Evolutionary conservation across 2,113 vertebrate species (phyloP).

Genomic region (Hystrix brachyura): DNA sequence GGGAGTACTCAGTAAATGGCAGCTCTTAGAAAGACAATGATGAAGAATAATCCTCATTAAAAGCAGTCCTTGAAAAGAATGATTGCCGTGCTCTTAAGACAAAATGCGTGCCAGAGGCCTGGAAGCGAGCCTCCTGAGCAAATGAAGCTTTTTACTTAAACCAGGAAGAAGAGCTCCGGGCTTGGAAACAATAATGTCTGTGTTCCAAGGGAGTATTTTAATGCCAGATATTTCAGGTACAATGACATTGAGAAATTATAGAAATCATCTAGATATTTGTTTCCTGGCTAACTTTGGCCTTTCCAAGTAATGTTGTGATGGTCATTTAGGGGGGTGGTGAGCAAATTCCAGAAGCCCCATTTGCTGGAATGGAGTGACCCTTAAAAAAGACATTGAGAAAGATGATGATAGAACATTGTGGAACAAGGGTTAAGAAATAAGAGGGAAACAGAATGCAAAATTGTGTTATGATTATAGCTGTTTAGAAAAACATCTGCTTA

Average conservation of each 20-base stretch:
- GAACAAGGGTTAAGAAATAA: neutral
- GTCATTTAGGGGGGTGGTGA: neutral
- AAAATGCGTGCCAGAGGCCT: neutral
- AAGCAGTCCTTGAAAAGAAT: neutral
- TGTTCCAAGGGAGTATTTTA: neutral
- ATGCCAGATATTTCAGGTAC: neutral
- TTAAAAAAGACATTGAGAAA: neutral
- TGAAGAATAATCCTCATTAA: neutral
- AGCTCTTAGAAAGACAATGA: neutral
- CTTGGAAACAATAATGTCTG: neutral
- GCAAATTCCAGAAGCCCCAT: conserved; percentile 10
- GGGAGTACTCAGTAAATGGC: neutral
- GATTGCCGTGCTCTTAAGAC: neutral
- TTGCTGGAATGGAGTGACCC: neutral
- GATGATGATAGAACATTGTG: neutral
- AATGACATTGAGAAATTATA: neutral
- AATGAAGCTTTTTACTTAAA: neutral
- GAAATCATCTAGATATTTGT: neutral
- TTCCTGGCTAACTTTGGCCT: neutral
- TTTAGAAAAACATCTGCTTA: conserved; percentile 35
- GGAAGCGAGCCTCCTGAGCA: neutral
- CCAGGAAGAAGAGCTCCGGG: neutral
- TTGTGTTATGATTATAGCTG: neutral
- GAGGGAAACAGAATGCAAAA: neutral
- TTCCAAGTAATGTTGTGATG: neutral